These are phyloP conservation scores for Tachina lurida DNA, from an alignment of 2,888 invertebrate genomes.

Conservation along the genomic window DNA sequence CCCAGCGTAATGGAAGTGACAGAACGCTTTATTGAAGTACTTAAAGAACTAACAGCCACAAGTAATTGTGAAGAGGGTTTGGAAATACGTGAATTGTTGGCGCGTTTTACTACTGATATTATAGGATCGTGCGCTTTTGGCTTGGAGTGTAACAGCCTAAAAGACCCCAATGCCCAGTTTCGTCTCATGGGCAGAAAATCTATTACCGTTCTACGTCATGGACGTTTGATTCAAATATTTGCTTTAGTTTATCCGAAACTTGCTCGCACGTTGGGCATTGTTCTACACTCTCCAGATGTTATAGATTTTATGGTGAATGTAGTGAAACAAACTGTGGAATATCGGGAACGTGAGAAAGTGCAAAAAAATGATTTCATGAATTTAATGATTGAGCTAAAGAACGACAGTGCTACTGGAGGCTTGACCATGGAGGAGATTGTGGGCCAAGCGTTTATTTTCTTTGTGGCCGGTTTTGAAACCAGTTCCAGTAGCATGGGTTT, in stretches of 20 bases:
- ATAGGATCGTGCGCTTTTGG: slow-evolving; percentile 84
- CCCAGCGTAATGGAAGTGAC: slow-evolving; percentile 81
- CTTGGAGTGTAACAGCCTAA: slow-evolving; percentile 83
- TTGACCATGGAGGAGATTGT: slow-evolving; percentile 84
- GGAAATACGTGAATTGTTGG: slow-evolving; percentile 82
- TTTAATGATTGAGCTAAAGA: slow-evolving; percentile 83
- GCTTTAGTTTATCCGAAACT: slow-evolving; percentile 75
- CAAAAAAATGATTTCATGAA: slow-evolving; percentile 84
- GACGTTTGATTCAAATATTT: slow-evolving; percentile 71
- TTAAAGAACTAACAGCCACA: slow-evolving; percentile 72
- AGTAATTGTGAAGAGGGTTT: slow-evolving; percentile 46
- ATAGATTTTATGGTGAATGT: slow-evolving; percentile 77
- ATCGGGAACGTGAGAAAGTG: slow-evolving; percentile 79
- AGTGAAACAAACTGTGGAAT: slow-evolving; percentile 81
- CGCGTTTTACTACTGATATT: slow-evolving; percentile 84
- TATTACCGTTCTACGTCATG: slow-evolving; percentile 74
- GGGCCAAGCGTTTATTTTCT: slow-evolving; percentile 85
- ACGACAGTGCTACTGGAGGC: slow-evolving; percentile 71
- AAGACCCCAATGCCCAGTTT: slow-evolving; percentile 81
- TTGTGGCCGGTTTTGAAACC: slow-evolving; percentile 85
- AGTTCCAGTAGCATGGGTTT: slow-evolving; percentile 84
- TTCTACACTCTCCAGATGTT: slow-evolving; percentile 74
- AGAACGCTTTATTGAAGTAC: slow-evolving; percentile 75
- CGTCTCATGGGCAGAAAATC: slow-evolving; percentile 77
- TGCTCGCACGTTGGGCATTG: slow-evolving; percentile 75